Conservation (phyloP, 2,888 invertebrate genomes). For the Scaptomyza flava region DNA sequence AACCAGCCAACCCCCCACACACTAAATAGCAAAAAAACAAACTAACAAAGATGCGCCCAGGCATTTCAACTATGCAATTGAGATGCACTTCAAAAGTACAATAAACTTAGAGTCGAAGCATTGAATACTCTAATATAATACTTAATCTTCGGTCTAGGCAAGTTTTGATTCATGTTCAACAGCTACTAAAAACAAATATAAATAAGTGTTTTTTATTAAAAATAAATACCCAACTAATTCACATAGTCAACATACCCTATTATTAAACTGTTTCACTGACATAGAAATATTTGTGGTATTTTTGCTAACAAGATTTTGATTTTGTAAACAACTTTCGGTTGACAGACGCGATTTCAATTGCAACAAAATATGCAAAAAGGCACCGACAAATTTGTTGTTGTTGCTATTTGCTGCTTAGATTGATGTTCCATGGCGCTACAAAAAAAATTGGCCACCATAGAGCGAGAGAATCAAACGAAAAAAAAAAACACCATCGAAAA, state of each 20-base stretch:
- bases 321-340: constrained; percentile 65
- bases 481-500: constrained; percentile 25
- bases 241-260: background rate
- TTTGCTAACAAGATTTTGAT: constrained; percentile 64
- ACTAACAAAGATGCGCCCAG: constrained; percentile 58
- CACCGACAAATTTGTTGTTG: constrained; percentile 33
- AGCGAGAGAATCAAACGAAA: no score
- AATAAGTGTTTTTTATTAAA: no score
- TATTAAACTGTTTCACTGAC: background rate
- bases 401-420: no score
- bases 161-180: no score
- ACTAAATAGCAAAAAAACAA: constrained; percentile 31
- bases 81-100: constrained; percentile 4
- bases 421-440: no score
- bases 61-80: constrained; percentile 59
- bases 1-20: constrained; percentile 46
- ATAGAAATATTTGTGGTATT: constrained; percentile 56
- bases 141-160: background rate
- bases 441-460: no score
- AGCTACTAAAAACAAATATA: no score
- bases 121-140: constrained; percentile 24
- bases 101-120: background rate
- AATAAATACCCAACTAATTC: background rate
- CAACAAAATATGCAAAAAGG: constrained; percentile 45
- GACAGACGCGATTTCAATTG: constrained; percentile 60